Conservation (phyloP, 2,797 vertebrate genomes). For the Oryzias dopingdopingensis region DNA sequence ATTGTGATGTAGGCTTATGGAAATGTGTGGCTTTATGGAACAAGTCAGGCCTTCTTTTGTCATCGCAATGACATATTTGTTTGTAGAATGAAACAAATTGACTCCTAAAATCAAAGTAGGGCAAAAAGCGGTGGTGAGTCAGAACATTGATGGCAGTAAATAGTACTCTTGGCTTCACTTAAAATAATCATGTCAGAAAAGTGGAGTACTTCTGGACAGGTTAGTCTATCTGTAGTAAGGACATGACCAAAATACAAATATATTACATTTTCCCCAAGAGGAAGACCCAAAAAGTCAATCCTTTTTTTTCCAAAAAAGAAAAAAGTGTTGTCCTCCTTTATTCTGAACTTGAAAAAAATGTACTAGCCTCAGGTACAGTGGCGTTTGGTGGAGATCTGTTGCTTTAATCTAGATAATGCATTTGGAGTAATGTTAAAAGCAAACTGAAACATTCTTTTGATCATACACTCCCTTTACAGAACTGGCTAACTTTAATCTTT, state of each 20-base stretch:
- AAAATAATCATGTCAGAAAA: constrained; percentile 18
- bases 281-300: too few species aligned
- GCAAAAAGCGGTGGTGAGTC: constrained; percentile 13
- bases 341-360: not conserved
- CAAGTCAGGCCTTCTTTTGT: constrained; percentile 26
- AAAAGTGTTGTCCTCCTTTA: constrained; percentile 9
- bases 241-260: constrained; percentile 13
- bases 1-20: too few species aligned
- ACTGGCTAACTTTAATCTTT: constrained; percentile 13
- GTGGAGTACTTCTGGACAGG: constrained; percentile 10
- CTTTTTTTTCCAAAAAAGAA: not conserved
- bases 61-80: constrained; percentile 24
- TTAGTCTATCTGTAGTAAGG: constrained; percentile 9
- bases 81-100: constrained; percentile 37
- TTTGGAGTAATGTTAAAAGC: too few species aligned
- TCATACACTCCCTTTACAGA: constrained; percentile 10
- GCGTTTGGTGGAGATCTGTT: not conserved
- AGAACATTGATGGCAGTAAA: constrained; percentile 14
- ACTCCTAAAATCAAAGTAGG: constrained; percentile 26
- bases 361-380: constrained; percentile 2
- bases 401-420: too few species aligned
- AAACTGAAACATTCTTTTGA: constrained; percentile 14
- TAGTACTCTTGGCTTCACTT: constrained; percentile 15
- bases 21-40: too few species aligned
- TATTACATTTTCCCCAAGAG: constrained; percentile 3